Conservation (phyloP, 2,113 vertebrate species). For the Progne subis region DNA sequence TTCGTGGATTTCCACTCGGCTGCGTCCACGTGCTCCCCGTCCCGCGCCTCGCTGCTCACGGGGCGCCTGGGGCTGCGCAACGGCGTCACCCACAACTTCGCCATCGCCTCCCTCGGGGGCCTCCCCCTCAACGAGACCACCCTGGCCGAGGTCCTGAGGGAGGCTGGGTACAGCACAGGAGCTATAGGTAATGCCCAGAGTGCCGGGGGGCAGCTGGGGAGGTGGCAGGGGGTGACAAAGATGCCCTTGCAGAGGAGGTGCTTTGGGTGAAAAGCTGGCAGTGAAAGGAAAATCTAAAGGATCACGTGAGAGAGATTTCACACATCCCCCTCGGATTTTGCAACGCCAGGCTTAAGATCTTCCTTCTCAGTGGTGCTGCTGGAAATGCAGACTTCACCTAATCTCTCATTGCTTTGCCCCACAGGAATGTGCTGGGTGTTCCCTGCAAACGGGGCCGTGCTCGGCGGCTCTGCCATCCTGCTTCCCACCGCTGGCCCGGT, state of each 20-base stretch:
- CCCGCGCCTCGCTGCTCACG: constrained; percentile 90
- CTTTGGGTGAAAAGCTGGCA: fast-evolving
- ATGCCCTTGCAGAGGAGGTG: background rate
- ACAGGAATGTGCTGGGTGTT: background rate
- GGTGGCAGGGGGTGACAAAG: fast-evolving
- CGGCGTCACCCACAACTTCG: constrained; percentile 94
- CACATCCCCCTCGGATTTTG: background rate
- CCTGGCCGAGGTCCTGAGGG: constrained; percentile 82
- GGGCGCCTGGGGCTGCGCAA: constrained; percentile 89
- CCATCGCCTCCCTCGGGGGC: constrained; percentile 81
- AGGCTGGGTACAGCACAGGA: constrained; percentile 86
- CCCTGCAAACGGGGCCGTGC: background rate
- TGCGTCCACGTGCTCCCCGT: constrained; percentile 93
- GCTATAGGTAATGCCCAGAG: constrained; percentile 77
- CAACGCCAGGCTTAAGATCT: background rate
- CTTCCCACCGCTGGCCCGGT: fast-evolving
- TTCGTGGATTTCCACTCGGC: constrained; percentile 93
- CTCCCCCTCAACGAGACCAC: constrained; percentile 92
- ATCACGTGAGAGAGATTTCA: background rate
- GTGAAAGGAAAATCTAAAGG: background rate
- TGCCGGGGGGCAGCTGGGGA: background rate
- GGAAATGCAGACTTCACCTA: background rate
- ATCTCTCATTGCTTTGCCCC: background rate
- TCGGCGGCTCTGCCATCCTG: background rate
- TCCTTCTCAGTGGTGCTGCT: background rate